A percentile compares a stretch with the other conserved stretches of the same genome.
Evolutionary conservation across 2,888 invertebrate genomes (phyloP).

Genomic region (Brachyptera risi): DNA sequence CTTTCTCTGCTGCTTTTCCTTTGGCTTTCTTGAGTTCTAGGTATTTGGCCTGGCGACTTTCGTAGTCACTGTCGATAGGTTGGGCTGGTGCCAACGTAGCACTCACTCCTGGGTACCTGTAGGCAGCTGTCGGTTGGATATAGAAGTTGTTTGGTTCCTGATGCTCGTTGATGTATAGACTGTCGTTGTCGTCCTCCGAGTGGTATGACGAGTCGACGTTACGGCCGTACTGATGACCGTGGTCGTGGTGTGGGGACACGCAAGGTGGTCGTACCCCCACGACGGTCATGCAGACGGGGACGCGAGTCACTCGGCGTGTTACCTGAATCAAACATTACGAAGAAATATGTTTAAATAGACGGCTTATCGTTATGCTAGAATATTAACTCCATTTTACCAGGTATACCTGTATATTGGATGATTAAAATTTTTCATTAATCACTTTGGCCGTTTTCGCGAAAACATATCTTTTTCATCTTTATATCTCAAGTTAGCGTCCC

Average conservation of each 20-base stretch:
- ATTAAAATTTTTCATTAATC: too few relatives aligned
- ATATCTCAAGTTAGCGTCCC: too few relatives aligned
- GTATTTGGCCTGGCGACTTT: not conserved
- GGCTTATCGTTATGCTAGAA: too few relatives aligned
- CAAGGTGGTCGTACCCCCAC: slow-evolving; percentile 34
- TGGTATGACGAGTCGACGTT: not conserved
- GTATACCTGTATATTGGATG: too few relatives aligned
- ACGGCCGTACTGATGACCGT: not conserved
- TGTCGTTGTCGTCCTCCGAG: slow-evolving; percentile 21
- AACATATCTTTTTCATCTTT: too few relatives aligned
- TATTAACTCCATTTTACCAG: too few relatives aligned
- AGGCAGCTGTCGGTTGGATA: slow-evolving; percentile 29
- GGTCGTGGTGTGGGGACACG: slow-evolving; percentile 22
- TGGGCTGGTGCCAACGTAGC: not conserved
- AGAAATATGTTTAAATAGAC: too few relatives aligned
- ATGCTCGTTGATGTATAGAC: too few relatives aligned
- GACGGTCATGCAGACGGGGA: slow-evolving; percentile 36
- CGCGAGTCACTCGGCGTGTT: slow-evolving; percentile 33
- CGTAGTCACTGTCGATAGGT: not conserved
- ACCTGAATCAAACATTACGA: too few relatives aligned
- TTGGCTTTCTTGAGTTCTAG: slow-evolving; percentile 9
- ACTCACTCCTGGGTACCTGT: not conserved
- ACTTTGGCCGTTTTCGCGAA: too few relatives aligned
- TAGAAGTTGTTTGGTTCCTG: slow-evolving; percentile 21
- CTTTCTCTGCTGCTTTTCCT: not conserved